These are phyloP conservation scores for Sander vitreus DNA, from an alignment of 2,113 vertebrate species.

Conservation along the genomic window DNA sequence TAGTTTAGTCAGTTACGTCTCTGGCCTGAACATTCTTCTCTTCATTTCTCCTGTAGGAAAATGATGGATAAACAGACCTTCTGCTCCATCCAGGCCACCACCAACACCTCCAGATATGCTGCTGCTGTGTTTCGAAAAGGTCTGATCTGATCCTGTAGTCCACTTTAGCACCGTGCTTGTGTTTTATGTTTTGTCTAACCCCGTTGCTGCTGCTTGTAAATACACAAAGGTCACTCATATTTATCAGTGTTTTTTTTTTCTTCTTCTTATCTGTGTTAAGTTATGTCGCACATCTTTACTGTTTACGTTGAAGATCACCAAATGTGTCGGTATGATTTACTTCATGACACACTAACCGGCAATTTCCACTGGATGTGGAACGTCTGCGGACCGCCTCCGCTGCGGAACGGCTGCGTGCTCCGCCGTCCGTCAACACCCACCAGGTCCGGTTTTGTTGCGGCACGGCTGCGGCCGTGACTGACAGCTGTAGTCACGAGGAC, in stretches of 20 bases:
- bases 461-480: too few relatives aligned
- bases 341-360: neutral
- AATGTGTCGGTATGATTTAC: neutral
- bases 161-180: neutral
- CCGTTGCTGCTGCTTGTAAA: conserved; percentile 4
- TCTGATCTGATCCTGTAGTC: conserved; percentile 50
- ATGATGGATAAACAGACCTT: conserved; percentile 98
- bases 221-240: conserved; percentile 15
- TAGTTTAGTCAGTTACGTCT: neutral
- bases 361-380: too few relatives aligned
- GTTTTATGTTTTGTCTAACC: conserved; percentile 10
- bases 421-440: too few relatives aligned
- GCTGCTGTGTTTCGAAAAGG: conserved; percentile 97
- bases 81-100: conserved; percentile 95
- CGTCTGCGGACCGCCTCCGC: too few relatives aligned
- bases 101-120: conserved; percentile 93
- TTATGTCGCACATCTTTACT: neutral
- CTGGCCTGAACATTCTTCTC: neutral
- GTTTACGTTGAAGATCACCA: neutral
- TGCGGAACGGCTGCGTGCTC: too few relatives aligned
- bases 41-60: conserved; percentile 85
- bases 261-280: neutral
- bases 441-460: too few relatives aligned
- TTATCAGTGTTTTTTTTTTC: neutral
- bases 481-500: too few relatives aligned